Base-by-base conservation (phyloP, 2,888 invertebrate species). In the Drosophila macrospina region DNA sequence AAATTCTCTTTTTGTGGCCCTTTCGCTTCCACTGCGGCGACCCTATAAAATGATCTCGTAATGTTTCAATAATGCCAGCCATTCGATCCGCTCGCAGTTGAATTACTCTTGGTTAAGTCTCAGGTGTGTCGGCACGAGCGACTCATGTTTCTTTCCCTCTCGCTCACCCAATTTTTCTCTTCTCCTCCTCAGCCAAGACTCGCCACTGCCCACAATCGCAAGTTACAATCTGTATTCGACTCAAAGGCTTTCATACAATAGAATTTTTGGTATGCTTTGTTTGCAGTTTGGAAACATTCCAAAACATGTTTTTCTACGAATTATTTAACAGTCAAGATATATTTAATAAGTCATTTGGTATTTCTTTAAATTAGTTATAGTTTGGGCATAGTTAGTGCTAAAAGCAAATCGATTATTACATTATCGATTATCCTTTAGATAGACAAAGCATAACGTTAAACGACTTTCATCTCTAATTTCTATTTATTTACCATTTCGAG, bases 111-210 rank as follows among this genome's bases (percentile, higher is more conserved):
- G 63, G 26, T 42, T 60, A 32, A 59, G 39, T 36, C 63, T 86
- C 81, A 88, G 88, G 88, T 88, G 88, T 79, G 81, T 86, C 80
- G 80, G 88, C 81, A 81, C 81, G 88, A 88, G 81, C 86, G 83
- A 56, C 56, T 65, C 54, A 54, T 66, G 57, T 69, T 47, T 37
- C 56, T 36, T 56, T 24, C 20, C 39, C 30, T 34, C 15, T 32
- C 63, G 24, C 54, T 7, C 24, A 4, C 11, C 28, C 26, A 20
- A 16, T 11, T 7, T 50, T 20, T 16, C 4, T 13, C 24, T 24
- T 13, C 10, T 5, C 15, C 48, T 20, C 11, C 50, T n/a, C 24
- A 24, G 13, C 20, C 20, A 13, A 8, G n/a, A 20, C 8, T 26
- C 5, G 5, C 11, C 11, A 7, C 70, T 41, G 8, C 16, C 59